phyloP scores from a whole-genome alignment of 1,140 invertebrate genomes.

The Tyrophagus putrescentiae region DNA sequence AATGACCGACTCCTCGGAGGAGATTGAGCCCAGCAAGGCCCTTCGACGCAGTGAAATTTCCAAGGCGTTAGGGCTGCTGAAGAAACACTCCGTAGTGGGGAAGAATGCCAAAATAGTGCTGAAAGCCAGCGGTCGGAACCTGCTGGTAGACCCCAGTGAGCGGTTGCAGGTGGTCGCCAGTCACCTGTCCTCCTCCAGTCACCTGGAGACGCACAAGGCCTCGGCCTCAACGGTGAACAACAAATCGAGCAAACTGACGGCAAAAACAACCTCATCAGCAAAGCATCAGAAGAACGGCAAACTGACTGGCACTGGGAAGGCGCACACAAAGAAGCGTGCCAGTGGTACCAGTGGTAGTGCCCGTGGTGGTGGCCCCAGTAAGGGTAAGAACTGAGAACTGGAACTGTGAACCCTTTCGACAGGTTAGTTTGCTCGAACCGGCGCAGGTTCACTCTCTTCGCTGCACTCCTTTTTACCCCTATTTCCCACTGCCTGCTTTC shows the following conservation, averaged over 20 bases:
- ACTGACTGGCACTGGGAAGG: neutral
- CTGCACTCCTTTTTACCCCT: no score
- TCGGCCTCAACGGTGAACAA: neutral
- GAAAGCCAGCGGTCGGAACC: neutral
- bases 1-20: neutral
- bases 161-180: neutral
- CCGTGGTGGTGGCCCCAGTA: no score
- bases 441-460: no score
- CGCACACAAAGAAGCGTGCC: neutral
- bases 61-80: neutral
- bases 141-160: slow-evolving; percentile 9
- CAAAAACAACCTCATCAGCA: neutral
- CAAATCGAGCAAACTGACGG: neutral
- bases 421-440: no score
- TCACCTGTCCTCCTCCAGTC: neutral
- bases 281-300: neutral
- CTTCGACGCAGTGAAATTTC: slow-evolving; percentile 4
- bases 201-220: no score
- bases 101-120: slow-evolving; percentile 14
- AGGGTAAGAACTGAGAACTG: no score
- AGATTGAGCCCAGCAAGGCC: no score
- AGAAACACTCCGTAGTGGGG: slow-evolving; percentile 11
- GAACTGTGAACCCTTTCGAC: no score
- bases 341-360: no score
- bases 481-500: no score